Conservation (phyloP, 2,888 invertebrate species). For the Linnaemya tessellans region DNA sequence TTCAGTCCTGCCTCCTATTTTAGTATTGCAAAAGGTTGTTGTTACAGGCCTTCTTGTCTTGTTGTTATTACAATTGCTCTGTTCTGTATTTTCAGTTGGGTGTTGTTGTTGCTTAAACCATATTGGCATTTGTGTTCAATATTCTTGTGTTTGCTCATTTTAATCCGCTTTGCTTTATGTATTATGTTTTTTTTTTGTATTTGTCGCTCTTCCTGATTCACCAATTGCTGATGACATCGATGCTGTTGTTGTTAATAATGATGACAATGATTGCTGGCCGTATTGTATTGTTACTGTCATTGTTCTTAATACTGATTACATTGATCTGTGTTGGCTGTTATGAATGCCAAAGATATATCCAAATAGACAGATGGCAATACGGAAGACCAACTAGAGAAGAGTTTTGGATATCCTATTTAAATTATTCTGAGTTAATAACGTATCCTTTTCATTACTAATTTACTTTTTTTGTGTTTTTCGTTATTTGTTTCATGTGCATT, state of each 20-base stretch:
- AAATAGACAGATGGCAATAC: slow-evolving; percentile 15
- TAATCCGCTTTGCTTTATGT: slow-evolving; percentile 69
- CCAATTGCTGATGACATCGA: slow-evolving; percentile 6
- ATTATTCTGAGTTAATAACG: slow-evolving; percentile 56
- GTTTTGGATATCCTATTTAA: slow-evolving; percentile 23
- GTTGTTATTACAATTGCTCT: slow-evolving; percentile 23
- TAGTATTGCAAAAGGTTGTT: not conserved
- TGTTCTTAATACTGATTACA: slow-evolving; percentile 66
- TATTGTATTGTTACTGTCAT: slow-evolving; percentile 60
- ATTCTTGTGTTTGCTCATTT: slow-evolving; percentile 65
- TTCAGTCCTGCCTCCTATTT: not conserved
- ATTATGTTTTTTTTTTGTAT: slow-evolving; percentile 49
- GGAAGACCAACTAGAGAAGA: not conserved
- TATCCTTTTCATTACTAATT: slow-evolving; percentile 23
- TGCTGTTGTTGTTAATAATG: slow-evolving; percentile 31
- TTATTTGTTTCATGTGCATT: not conserved
- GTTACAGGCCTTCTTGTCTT: slow-evolving; percentile 16
- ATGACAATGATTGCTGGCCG: slow-evolving; percentile 47
- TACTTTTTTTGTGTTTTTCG: not conserved
- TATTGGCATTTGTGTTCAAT: slow-evolving; percentile 67
- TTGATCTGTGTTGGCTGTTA: slow-evolving; percentile 59
- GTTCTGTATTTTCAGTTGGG: slow-evolving; percentile 1
- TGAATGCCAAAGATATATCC: slow-evolving; percentile 52
- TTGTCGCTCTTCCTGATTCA: slow-evolving; percentile 5
- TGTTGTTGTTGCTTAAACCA: slow-evolving; percentile 47